Evolutionary conservation across 2,888 invertebrate genomes (phyloP), one percentile per base, ranked within the genome.

Genomic region (Petrolisthes cinctipes): DNA sequence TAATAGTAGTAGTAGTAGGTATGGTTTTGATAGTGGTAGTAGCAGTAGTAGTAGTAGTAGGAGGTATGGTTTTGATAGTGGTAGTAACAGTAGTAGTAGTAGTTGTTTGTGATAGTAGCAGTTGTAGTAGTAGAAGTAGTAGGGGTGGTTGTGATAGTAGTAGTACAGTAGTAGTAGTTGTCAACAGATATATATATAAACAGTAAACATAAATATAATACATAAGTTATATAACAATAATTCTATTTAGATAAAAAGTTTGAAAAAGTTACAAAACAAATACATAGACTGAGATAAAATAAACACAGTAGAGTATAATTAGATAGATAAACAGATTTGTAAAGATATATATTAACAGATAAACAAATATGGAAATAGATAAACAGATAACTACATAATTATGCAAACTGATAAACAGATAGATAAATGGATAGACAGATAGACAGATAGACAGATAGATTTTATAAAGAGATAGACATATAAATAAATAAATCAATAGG

Each of bases 61-160:
- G n/a, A n/a, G n/a, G n/a, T n/a, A n/a, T n/a, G n/a, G n/a, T n/a
- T n/a, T n/a, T n/a, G n/a, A n/a, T n/a, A n/a, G n/a, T n/a, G n/a
- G n/a, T n/a, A n/a, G n/a, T n/a, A n/a, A n/a, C n/a, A n/a, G n/a
- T n/a, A n/a, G n/a, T n/a, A n/a, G n/a, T n/a, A n/a, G n/a, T n/a
- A n/a, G n/a, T n/a, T n/a, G n/a, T n/a, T n/a, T n/a, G n/a, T n/a
- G n/a, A n/a, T n/a, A n/a, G 75, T 75, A 75, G 75, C n/a, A 75
- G 75, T 75, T 11, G 75, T 75, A 75, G 75, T 75, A 75, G 75
- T 75, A 75, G 75, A 11, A 75, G 75, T 75, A 75, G 75, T 75
- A 75, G 75, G 7, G n/a, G 75, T 75, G n/a, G 75, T 75, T 11
- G 75, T 78, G n/a, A n/a, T n/a, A n/a, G n/a, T n/a, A n/a, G n/a